Conservation (phyloP, 2,113 vertebrate genomes). For the Xiphophorus maculatus region DNA sequence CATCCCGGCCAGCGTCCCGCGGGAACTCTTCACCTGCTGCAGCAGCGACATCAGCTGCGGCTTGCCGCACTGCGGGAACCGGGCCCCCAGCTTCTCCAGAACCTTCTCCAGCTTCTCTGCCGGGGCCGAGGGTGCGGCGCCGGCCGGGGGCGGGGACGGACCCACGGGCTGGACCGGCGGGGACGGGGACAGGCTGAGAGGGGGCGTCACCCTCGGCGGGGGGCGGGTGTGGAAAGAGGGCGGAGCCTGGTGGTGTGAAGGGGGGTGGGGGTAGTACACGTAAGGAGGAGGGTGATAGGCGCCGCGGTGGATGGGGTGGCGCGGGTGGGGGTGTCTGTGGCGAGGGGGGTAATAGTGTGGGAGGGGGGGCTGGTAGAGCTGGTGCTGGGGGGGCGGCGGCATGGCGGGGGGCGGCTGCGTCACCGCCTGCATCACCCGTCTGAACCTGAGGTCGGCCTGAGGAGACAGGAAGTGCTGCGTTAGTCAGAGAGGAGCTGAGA, state of each 20-base stretch:
- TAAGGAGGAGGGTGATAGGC: neutral
- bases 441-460: constrained; percentile 67
- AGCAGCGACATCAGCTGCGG: constrained; percentile 86
- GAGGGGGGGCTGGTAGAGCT: constrained; percentile 66
- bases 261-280: neutral
- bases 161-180: constrained; percentile 3
- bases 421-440: constrained; percentile 47
- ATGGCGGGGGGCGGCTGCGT: constrained; percentile 18
- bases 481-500: neutral
- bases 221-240: neutral
- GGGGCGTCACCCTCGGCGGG: constrained; percentile 28
- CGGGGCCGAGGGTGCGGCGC: constrained; percentile 37
- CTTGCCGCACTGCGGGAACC: constrained; percentile 88
- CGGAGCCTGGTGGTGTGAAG: neutral
- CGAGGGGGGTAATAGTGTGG: constrained; percentile 4
- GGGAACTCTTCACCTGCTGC: constrained; percentile 91
- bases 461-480: neutral
- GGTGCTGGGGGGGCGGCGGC: constrained; percentile 56
- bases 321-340: constrained; percentile 45
- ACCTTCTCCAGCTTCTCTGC: constrained; percentile 87
- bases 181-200: constrained; percentile 59
- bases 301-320: constrained; percentile 6
- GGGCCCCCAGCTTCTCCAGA: constrained; percentile 85
- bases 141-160: constrained; percentile 16
- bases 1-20: constrained; percentile 89